Evolutionary conservation across 2,888 invertebrate genomes (phyloP).

Genomic region (Emmelina monodactyla): DNA sequence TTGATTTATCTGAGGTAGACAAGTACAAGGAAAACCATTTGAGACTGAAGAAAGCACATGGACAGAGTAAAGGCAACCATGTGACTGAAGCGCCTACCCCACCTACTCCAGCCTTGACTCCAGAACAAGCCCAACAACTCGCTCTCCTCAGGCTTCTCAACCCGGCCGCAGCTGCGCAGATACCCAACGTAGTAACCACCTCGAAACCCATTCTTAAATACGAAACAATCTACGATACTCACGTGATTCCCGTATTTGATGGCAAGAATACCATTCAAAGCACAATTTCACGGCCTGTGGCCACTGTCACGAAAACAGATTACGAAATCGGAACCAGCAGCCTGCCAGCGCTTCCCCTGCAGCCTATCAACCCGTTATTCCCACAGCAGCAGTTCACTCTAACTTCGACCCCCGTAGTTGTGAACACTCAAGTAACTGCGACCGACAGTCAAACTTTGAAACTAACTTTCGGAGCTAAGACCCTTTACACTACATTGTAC

Average conservation of each 20-base stretch:
- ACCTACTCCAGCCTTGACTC: conserved; percentile 63
- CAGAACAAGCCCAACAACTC: conserved; percentile 78
- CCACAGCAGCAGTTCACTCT: conserved; percentile 76
- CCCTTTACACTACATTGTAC: conserved; percentile 85
- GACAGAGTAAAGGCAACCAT: conserved; percentile 50
- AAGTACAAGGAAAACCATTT: conserved; percentile 68
- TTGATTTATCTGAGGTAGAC: conserved; percentile 75
- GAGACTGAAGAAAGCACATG: conserved; percentile 55
- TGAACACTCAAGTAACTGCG: conserved; percentile 79
- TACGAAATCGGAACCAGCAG: conserved; percentile 80
- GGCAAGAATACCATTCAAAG: conserved; percentile 78
- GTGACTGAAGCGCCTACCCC: conserved; percentile 59
- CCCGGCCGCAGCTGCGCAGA: conserved; percentile 71
- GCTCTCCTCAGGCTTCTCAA: conserved; percentile 76
- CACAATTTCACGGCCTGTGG: conserved; percentile 80
- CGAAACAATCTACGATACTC: conserved; percentile 84
- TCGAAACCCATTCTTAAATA: conserved; percentile 78
- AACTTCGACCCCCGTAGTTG: conserved; percentile 81
- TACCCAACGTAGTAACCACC: conserved; percentile 77
- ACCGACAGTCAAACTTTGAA: conserved; percentile 85
- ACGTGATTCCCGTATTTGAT: conserved; percentile 80
- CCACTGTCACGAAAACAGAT: conserved; percentile 80
- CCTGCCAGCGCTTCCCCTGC: conserved; percentile 65
- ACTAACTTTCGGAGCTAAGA: conserved; percentile 90
- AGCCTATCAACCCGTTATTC: conserved; percentile 64